A percentile compares a stretch with the other conserved stretches of the same genome.
Conservation (phyloP, 2,797 vertebrate genomes). For the Enteromius treurensis region DNA sequence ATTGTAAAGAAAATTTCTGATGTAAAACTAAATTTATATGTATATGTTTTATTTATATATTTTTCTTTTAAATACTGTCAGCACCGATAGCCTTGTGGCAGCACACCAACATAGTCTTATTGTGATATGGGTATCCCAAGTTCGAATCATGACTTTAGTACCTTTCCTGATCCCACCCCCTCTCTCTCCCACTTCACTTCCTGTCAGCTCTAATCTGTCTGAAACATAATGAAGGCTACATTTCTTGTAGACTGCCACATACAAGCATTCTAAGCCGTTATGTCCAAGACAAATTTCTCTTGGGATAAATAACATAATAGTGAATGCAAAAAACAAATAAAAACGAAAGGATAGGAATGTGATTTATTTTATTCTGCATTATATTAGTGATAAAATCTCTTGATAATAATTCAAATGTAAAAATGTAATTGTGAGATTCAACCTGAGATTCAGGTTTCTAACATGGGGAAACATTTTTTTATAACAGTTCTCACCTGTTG, state of each 20-base stretch:
- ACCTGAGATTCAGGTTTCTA: background rate
- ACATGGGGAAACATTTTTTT: background rate
- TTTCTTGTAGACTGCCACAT: too few species aligned
- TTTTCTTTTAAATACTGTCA: too few species aligned
- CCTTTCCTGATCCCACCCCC: too few species aligned
- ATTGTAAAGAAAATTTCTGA: too few species aligned
- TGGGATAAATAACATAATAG: background rate
- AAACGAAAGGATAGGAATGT: background rate
- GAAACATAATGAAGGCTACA: background rate
- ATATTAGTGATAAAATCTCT: background rate
- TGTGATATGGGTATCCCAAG: too few species aligned
- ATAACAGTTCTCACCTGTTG: slow-evolving; percentile 78
- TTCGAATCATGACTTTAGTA: background rate
- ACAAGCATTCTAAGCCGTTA: background rate
- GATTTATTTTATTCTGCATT: background rate
- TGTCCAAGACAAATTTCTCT: background rate
- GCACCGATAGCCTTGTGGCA: too few species aligned
- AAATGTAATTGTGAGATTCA: background rate
- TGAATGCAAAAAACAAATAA: background rate
- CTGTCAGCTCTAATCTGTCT: background rate
- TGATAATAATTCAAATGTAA: background rate
- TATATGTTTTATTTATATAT: too few species aligned
- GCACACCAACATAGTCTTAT: too few species aligned
- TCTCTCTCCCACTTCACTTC: background rate
- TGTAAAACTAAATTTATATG: too few species aligned